Conservation (phyloP, 2,113 vertebrate species). For the Edolisoma coerulescens region DNA sequence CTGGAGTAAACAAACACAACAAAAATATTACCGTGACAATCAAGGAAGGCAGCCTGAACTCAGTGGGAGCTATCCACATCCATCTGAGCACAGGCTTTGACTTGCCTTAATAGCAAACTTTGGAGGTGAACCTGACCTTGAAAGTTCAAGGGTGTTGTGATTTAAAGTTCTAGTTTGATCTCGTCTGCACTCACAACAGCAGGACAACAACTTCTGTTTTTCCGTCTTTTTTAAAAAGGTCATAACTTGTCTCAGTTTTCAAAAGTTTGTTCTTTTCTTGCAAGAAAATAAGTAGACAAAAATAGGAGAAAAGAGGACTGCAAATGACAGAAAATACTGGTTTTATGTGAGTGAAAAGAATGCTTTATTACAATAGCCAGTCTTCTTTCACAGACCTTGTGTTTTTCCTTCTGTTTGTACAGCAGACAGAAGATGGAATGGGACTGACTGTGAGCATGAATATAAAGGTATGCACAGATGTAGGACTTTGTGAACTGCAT, state of each 20-base stretch:
- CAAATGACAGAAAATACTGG: neutral
- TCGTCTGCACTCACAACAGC: neutral
- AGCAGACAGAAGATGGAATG: conserved; percentile 1
- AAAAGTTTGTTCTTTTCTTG: neutral
- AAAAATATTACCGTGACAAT: conserved; percentile 48
- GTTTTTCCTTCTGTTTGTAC: neutral
- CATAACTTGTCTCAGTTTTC: neutral
- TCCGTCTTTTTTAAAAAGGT: neutral
- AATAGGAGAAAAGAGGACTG: neutral
- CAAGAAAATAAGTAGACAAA: neutral
- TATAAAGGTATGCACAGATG: conserved; percentile 48
- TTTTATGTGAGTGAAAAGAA: neutral
- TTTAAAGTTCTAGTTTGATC: conserved; percentile 20
- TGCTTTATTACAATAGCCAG: neutral
- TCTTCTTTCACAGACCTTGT: neutral
- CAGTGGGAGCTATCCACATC: conserved; percentile 47
- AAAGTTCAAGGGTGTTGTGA: conserved; percentile 45
- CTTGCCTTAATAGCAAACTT: conserved; percentile 22
- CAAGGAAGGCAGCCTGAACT: conserved; percentile 11
- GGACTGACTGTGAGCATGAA: neutral
- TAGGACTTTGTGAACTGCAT: conserved; percentile 52
- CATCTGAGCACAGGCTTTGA: conserved; percentile 50
- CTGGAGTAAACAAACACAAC: conserved; percentile 25
- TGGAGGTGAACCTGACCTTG: conserved; percentile 28
- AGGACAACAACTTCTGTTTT: conserved; percentile 33